A percentile compares a stretch with the other conserved stretches of the same genome.
These are phyloP conservation scores for Sakesphorus luctuosus DNA, from an alignment of 2,113 vertebrate genomes.

Conservation along the genomic window DNA sequence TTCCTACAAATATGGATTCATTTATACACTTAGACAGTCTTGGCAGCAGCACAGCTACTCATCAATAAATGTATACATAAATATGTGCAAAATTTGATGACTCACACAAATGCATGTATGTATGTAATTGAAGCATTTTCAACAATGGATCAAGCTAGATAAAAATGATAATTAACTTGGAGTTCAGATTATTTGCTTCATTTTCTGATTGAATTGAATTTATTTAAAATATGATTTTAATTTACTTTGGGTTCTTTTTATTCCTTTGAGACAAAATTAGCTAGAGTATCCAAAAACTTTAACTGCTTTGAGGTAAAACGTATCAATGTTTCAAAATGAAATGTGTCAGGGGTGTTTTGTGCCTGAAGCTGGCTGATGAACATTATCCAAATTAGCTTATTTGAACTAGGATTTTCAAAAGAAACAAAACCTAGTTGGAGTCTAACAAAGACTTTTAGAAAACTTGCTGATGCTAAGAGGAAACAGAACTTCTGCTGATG, in stretches of 20 bases:
- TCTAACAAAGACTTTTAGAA: not conserved
- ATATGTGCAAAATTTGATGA: not conserved
- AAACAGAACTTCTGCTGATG: slow-evolving; percentile 1
- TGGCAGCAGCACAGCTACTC: not conserved
- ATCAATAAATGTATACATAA: not conserved
- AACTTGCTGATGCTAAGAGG: not conserved
- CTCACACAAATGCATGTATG: not conserved
- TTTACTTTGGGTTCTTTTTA: not conserved
- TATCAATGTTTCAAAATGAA: not conserved
- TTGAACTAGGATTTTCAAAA: not conserved
- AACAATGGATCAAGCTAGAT: not conserved
- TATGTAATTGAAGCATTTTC: not conserved
- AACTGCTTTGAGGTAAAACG: not conserved
- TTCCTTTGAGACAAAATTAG: not conserved
- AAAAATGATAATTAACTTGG: not conserved
- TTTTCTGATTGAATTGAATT: not conserved
- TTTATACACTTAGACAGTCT: not conserved
- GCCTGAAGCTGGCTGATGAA: not conserved
- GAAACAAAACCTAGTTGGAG: not conserved
- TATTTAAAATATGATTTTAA: not conserved
- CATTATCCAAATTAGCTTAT: not conserved
- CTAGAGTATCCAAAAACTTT: not conserved
- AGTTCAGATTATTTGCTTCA: not conserved
- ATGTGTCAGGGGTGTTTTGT: not conserved
- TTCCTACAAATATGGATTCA: slow-evolving; percentile 21